Evolutionary conservation across 2,888 invertebrate species (phyloP), one percentile per base, ranked within the genome.

Genomic region (Osedax frankpressi): DNA sequence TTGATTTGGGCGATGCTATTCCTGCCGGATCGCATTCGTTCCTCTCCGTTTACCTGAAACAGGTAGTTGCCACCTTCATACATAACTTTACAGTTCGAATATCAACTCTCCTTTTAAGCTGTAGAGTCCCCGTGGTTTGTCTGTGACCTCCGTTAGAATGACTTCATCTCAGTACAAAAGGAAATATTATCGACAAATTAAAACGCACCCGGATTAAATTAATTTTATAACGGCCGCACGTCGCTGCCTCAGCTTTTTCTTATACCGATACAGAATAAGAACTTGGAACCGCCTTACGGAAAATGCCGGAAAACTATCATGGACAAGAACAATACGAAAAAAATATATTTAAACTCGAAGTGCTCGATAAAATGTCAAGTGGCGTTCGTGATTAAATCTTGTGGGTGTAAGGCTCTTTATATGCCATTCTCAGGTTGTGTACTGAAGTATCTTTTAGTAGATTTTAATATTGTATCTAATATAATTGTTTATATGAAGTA

Each of bases 291-390:
- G 19, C 44, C 44, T 6, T 19, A 44, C 44, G 44, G 44, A 11
- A 44, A 44, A 44, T 44, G 44, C 19, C 44, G 44, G 6, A 44
- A 44, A 44, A 19, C 6, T 6, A 19, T 44, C 11, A 6, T 11
- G 19, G 44, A 44, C 44, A 11, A 6, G 19, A 44, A 44, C 44
- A 19, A 19, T 44, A 44, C 6, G 19, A 44, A 44, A 19, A 6
- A 44, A 6, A 19, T 44, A 11, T 44, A 44, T 19, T 19, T 44
- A 19, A 44, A 44, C 14, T 76, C 76, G 3, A 60, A 71, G 14
- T 78, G 78, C 70, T 30, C 72, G 65, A 27, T 76, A 6, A 77
- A 78, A 67, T 78, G 78, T 70, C 77, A 78, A 70, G 75, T 75
- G 0, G 60, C 60, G 59, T 59, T 73, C 28, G 75, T 76, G 27